These are phyloP conservation scores for Lutraria rhynchaena DNA, from an alignment of 1,140 invertebrate genomes.

Conservation along the genomic window DNA sequence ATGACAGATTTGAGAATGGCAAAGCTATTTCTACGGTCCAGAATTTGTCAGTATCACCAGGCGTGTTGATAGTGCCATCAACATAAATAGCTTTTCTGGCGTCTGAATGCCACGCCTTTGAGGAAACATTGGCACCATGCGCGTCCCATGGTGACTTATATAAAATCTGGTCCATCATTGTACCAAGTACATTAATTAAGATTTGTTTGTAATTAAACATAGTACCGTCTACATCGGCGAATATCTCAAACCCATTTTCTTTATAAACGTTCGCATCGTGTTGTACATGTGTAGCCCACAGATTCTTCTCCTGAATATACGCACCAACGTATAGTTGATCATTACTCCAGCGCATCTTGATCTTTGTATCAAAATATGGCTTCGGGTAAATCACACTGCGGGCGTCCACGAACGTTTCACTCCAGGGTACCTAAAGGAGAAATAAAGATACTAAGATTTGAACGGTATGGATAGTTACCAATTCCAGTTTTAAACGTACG, in stretches of 20 bases:
- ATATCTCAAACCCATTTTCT: constrained; percentile 27
- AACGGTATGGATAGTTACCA: too few relatives aligned
- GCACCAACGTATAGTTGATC: constrained; percentile 64
- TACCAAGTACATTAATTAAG: constrained; percentile 7
- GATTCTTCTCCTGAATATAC: constrained; percentile 64
- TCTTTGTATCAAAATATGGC: constrained; percentile 61
- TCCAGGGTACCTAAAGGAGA: constrained; percentile 59
- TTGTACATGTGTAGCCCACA: constrained; percentile 56
- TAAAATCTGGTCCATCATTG: constrained; percentile 3
- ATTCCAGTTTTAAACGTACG: too few relatives aligned
- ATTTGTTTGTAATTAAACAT: constrained; percentile 25
- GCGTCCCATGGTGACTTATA: constrained; percentile 11
- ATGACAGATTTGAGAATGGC: not conserved
- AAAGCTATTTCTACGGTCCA: constrained; percentile 5
- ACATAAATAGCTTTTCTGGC: not conserved
- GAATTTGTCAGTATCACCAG: constrained; percentile 8
- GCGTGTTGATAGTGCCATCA: constrained; percentile 1
- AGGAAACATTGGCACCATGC: not conserved
- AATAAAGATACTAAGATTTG: too few relatives aligned
- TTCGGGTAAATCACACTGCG: constrained; percentile 47
- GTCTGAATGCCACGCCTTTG: not conserved
- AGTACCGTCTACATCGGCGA: constrained; percentile 11
- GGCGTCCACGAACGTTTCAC: constrained; percentile 66
- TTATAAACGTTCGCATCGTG: not conserved
- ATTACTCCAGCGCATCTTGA: constrained; percentile 69